Evolutionary conservation across 2,888 invertebrate genomes (phyloP).

Genomic region (Sarcophaga variegata): DNA sequence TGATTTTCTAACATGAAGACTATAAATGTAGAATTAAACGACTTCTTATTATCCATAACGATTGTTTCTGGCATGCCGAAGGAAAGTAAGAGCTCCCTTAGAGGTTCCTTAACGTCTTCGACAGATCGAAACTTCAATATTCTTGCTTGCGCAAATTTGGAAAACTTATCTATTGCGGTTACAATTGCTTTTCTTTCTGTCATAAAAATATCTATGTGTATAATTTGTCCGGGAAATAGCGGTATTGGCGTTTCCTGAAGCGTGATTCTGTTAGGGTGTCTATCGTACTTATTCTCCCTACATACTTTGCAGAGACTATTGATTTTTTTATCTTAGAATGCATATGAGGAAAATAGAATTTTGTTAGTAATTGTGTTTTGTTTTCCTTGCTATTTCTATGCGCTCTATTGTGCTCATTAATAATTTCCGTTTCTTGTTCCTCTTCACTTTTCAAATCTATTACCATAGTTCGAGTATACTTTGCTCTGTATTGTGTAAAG

Average conservation of each 20-base stretch:
- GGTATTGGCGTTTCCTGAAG: slow-evolving; percentile 30
- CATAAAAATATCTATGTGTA: too few species aligned
- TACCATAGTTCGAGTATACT: background rate
- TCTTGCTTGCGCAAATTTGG: slow-evolving; percentile 18
- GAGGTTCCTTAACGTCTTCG: slow-evolving; percentile 25
- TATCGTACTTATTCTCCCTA: slow-evolving; percentile 10
- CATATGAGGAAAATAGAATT: slow-evolving; percentile 21
- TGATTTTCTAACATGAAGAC: slow-evolving; percentile 26
- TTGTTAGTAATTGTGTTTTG: background rate
- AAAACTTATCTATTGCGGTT: too few species aligned
- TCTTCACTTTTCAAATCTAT: background rate
- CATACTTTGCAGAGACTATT: background rate
- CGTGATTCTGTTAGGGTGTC: slow-evolving; percentile 3
- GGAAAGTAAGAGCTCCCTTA: slow-evolving; percentile 11
- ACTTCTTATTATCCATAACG: slow-evolving; percentile 18
- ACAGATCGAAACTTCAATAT: slow-evolving; percentile 22
- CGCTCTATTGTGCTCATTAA: slow-evolving; percentile 10
- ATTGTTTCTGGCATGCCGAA: slow-evolving; percentile 21
- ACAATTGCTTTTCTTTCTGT: background rate
- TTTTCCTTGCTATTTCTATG: slow-evolving; percentile 32
- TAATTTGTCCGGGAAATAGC: background rate
- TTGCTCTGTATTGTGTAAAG: slow-evolving; percentile 9
- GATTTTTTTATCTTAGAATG: slow-evolving; percentile 24
- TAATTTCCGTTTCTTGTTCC: slow-evolving; percentile 5
- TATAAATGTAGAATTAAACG: slow-evolving; percentile 19